These are phyloP conservation scores for Machaerirhynchus nigripectus DNA, from an alignment of 2,113 vertebrate genomes.

Conservation along the genomic window DNA sequence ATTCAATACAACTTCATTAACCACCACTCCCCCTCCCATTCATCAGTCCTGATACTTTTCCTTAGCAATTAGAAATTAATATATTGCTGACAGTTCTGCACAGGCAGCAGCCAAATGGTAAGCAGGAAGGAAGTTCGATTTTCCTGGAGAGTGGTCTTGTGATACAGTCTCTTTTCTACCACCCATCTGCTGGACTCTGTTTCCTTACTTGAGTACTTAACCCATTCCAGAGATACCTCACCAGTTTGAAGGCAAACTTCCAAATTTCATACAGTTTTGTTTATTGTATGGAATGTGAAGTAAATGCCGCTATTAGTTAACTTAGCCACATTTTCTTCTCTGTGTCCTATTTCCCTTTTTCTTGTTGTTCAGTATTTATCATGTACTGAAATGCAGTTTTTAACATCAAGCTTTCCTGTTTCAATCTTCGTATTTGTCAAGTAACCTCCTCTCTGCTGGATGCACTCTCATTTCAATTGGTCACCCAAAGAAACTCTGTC, in stretches of 20 bases:
- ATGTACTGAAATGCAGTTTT: not conserved
- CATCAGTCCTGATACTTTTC: not conserved
- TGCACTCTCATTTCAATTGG: not conserved
- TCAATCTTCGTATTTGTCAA: not conserved
- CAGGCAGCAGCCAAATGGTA: not conserved
- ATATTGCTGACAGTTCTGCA: not conserved
- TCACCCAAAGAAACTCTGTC: not conserved
- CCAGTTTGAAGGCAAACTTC: not conserved
- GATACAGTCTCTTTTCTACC: not conserved
- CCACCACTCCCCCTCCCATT: not conserved
- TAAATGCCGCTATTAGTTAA: not conserved
- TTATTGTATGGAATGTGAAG: not conserved
- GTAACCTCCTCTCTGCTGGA: not conserved
- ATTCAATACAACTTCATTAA: not conserved
- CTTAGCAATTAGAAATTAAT: not conserved
- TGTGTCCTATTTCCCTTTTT: not conserved
- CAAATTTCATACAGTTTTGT: not conserved
- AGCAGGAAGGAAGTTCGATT: not conserved
- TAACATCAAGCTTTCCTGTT: not conserved
- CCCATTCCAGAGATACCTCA: not conserved
- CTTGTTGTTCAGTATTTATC: not conserved
- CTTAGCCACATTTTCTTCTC: not conserved
- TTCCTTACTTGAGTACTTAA: not conserved
- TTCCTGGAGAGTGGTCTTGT: not conserved
- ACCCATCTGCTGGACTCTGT: not conserved